Evolutionary conservation across 2,888 invertebrate genomes (phyloP).

Genomic region (Argynnis bischoffii): DNA sequence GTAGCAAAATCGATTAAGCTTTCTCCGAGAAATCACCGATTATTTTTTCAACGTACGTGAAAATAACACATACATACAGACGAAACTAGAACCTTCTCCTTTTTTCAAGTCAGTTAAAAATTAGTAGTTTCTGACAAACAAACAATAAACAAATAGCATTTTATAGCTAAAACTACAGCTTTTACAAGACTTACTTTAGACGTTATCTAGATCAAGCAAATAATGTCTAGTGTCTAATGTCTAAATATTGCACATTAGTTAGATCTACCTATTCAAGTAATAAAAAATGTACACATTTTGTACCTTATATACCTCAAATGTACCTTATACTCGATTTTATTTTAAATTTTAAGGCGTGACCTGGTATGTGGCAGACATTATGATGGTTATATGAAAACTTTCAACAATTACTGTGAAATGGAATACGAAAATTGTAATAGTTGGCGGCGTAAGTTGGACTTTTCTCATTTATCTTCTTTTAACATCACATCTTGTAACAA

Average conservation of each 20-base stretch:
- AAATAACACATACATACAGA: too few relatives aligned
- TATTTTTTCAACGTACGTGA: too few relatives aligned
- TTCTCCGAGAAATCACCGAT: too few relatives aligned
- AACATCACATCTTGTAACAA: neutral
- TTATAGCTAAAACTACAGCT: too few relatives aligned
- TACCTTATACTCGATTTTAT: neutral
- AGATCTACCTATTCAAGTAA: neutral
- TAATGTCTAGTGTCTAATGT: too few relatives aligned
- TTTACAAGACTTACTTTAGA: neutral
- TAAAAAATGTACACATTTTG: neutral
- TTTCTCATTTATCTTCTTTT: conserved; percentile 19
- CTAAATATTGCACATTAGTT: too few relatives aligned
- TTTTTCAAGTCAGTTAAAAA: too few relatives aligned
- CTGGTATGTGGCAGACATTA: conserved; percentile 63
- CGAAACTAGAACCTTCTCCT: too few relatives aligned
- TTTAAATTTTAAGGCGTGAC: conserved; percentile 46
- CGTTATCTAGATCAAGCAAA: too few relatives aligned
- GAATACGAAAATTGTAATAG: conserved; percentile 71
- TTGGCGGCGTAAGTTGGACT: conserved; percentile 63
- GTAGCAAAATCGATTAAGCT: too few relatives aligned
- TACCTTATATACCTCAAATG: neutral
- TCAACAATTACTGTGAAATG: conserved; percentile 64
- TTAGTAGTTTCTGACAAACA: too few relatives aligned
- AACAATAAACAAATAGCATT: too few relatives aligned
- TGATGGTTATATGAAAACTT: conserved; percentile 62